Evolutionary conservation across 1,140 invertebrate species (phyloP).

Genomic region (Eufriesea mexicana): DNA sequence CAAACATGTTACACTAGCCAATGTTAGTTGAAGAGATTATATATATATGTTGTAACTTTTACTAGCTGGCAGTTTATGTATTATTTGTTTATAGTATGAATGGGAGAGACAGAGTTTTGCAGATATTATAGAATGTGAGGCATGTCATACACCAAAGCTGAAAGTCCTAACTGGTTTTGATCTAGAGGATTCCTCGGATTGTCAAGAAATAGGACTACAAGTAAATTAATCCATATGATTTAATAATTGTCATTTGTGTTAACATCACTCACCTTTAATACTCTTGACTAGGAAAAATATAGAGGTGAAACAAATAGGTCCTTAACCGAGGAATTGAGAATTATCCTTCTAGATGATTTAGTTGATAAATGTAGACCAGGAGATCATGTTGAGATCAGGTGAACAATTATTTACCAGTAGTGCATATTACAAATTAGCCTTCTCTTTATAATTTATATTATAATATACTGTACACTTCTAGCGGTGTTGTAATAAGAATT

Average conservation of each 20-base stretch:
- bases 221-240: conserved; percentile 75
- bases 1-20: conserved; percentile 85
- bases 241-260: conserved; percentile 13
- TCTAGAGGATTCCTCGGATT: conserved; percentile 90
- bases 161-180: conserved; percentile 82
- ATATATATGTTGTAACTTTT: conserved; percentile 49
- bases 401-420: conserved; percentile 59
- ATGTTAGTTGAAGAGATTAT: conserved; percentile 86
- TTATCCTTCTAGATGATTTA: conserved; percentile 93
- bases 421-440: not conserved
- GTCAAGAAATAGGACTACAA: conserved; percentile 95
- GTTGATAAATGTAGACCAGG: conserved; percentile 94
- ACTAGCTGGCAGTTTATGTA: conserved; percentile 9
- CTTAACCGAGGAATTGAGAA: conserved; percentile 68
- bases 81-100: conserved; percentile 70
- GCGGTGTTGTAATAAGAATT: conserved; percentile 89
- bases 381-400: conserved; percentile 93
- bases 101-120: conserved; percentile 76
- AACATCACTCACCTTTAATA: conserved; percentile 31
- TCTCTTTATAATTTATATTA: not conserved
- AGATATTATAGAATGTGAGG: conserved; percentile 72
- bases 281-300: conserved; percentile 70
- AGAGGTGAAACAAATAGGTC: conserved; percentile 61
- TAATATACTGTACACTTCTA: conserved; percentile 77
- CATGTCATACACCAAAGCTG: conserved; percentile 71